Conservation (phyloP, 2,797 vertebrate genomes). For the Macrochelys suwanniensis region DNA sequence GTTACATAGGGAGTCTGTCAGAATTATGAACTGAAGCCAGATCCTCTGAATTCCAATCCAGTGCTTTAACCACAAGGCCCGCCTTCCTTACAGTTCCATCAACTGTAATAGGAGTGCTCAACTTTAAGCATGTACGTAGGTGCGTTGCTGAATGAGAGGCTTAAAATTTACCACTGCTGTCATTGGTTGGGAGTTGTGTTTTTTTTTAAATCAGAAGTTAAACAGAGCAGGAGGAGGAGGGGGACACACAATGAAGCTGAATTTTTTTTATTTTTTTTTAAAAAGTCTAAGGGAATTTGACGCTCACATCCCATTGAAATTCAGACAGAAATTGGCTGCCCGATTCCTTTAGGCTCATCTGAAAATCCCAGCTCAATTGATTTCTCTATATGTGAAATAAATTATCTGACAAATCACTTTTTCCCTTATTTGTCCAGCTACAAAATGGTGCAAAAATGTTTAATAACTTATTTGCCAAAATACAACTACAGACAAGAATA, state of each 20-base stretch:
- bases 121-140: conserved; percentile 4
- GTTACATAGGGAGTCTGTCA: neutral
- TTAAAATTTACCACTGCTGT: conserved; percentile 11
- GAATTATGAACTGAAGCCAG: neutral
- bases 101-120: neutral
- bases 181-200: neutral
- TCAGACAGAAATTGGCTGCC: neutral
- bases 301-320: conserved; percentile 16
- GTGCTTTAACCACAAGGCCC: neutral
- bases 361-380: conserved; percentile 43
- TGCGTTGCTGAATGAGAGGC: neutral
- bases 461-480: neutral
- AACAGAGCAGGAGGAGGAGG: neutral
- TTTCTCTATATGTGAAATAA: neutral
- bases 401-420: neutral
- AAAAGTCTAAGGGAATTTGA: conserved; percentile 19
- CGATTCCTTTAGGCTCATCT: conserved; percentile 16
- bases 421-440: neutral
- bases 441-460: neutral
- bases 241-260: neutral
- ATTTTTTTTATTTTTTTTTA: neutral
- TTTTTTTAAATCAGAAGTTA: neutral
- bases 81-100: neutral
- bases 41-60: neutral
- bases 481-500: neutral